phyloP scores from a whole-genome alignment of 2,797 vertebrate species.

The Sebastes hubbsi region DNA sequence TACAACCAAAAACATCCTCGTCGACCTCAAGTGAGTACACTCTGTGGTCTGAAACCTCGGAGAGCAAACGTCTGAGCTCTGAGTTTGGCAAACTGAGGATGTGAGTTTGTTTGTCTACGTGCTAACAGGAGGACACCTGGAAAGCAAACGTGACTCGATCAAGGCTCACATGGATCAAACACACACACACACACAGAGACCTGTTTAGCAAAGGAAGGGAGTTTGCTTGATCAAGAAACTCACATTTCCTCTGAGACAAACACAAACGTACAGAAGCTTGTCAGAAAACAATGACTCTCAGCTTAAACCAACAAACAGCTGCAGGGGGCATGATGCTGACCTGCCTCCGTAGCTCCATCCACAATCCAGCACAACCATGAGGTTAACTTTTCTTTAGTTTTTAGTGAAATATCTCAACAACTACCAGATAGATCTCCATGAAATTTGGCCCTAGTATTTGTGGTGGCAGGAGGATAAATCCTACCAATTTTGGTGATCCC shows the following conservation, averaged over 20 bases:
- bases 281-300: constrained; percentile 28
- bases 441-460: no score
- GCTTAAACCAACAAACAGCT: constrained; percentile 55
- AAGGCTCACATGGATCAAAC: constrained; percentile 19
- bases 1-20: constrained; percentile 74
- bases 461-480: no score
- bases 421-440: no score
- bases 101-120: constrained; percentile 41
- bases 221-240: constrained; percentile 15
- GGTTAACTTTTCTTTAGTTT: no score
- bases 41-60: no score
- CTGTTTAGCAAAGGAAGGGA: constrained; percentile 48
- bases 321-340: constrained; percentile 29
- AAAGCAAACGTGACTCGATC: constrained; percentile 25
- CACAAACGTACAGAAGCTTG: background rate
- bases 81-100: background rate
- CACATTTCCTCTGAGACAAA: background rate
- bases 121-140: constrained; percentile 8
- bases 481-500: no score
- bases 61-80: background rate
- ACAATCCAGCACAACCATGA: no score
- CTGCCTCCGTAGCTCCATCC: background rate
- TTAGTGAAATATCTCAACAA: no score
- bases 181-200: background rate
- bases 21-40: constrained; percentile 79